A percentile compares a stretch with the other conserved stretches of the same genome.
phyloP scores from a whole-genome alignment of 2,888 invertebrate species.

The Epirrita christyi region DNA sequence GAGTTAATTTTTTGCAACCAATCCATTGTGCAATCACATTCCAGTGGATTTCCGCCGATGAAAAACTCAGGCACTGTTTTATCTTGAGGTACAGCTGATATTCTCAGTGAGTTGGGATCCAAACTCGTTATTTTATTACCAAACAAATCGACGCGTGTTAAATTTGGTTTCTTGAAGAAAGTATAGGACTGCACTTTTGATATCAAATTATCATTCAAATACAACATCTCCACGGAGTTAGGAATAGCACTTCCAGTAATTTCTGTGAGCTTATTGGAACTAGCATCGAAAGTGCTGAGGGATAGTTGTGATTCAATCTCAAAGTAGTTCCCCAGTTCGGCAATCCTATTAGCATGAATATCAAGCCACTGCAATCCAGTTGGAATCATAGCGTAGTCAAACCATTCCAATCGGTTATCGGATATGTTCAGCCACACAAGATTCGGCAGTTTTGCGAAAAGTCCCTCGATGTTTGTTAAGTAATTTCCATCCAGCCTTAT shows the following conservation, averaged over 20 bases:
- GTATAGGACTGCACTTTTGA: slow-evolving; percentile 94
- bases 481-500: slow-evolving; percentile 93
- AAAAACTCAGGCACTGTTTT: slow-evolving; percentile 92
- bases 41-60: slow-evolving; percentile 93
- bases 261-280: slow-evolving; percentile 92
- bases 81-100: slow-evolving; percentile 89
- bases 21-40: slow-evolving; percentile 96
- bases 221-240: slow-evolving; percentile 91
- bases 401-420: slow-evolving; percentile 92
- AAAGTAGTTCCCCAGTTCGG: slow-evolving; percentile 93
- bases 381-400: slow-evolving; percentile 94
- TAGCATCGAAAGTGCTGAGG: slow-evolving; percentile 92
- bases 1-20: slow-evolving; percentile 94
- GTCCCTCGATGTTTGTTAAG: slow-evolving; percentile 90
- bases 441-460: slow-evolving; percentile 92
- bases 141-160: slow-evolving; percentile 92
- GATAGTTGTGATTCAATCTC: slow-evolving; percentile 92
- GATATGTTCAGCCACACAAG: slow-evolving; percentile 94
- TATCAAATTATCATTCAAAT: slow-evolving; percentile 92
- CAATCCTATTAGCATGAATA: slow-evolving; percentile 93
- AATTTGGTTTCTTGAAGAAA: slow-evolving; percentile 93
- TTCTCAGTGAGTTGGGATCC: slow-evolving; percentile 90
- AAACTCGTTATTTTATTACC: slow-evolving; percentile 91
- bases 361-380: slow-evolving; percentile 93
- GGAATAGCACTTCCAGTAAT: slow-evolving; percentile 93